phyloP scores from a whole-genome alignment of 2,797 vertebrate species.

The Myoxocephalus aenaeus region DNA sequence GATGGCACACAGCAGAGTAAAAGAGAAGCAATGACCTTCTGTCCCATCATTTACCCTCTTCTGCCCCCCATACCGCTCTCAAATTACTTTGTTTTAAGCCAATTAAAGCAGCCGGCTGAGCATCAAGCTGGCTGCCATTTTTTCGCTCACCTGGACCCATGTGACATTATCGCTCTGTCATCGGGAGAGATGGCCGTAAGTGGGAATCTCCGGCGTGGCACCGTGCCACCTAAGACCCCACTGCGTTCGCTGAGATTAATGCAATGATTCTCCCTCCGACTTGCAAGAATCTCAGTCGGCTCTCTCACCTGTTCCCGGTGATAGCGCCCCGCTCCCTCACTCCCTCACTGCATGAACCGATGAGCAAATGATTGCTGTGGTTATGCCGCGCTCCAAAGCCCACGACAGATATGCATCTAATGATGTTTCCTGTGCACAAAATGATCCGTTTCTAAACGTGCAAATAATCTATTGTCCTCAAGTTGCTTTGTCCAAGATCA shows the following conservation, averaged over 20 bases:
- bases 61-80: slow-evolving; percentile 82
- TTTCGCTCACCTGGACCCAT: slow-evolving; percentile 81
- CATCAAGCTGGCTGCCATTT: slow-evolving; percentile 81
- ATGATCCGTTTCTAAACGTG: slow-evolving; percentile 44
- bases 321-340: slow-evolving; percentile 1
- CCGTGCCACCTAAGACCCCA: slow-evolving; percentile 69
- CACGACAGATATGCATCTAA: neutral
- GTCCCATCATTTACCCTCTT: slow-evolving; percentile 87
- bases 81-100: slow-evolving; percentile 89
- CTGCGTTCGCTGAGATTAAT: slow-evolving; percentile 70
- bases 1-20: slow-evolving; percentile 82
- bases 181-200: slow-evolving; percentile 68
- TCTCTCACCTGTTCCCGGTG: slow-evolving; percentile 34
- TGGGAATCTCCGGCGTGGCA: slow-evolving; percentile 69
- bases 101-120: slow-evolving; percentile 87
- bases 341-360: slow-evolving; percentile 10
- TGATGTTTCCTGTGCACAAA: slow-evolving; percentile 26
- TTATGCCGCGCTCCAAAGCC: slow-evolving; percentile 13
- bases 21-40: slow-evolving; percentile 87
- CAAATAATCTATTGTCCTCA: slow-evolving; percentile 52
- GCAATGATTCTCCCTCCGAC: slow-evolving; percentile 56
- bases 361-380: slow-evolving; percentile 2
- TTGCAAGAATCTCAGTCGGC: slow-evolving; percentile 44
- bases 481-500: slow-evolving; percentile 71
- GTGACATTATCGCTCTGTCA: slow-evolving; percentile 83